phyloP scores from a whole-genome alignment of 2,888 invertebrate genomes.

The Bembecia ichneumoniformis region DNA sequence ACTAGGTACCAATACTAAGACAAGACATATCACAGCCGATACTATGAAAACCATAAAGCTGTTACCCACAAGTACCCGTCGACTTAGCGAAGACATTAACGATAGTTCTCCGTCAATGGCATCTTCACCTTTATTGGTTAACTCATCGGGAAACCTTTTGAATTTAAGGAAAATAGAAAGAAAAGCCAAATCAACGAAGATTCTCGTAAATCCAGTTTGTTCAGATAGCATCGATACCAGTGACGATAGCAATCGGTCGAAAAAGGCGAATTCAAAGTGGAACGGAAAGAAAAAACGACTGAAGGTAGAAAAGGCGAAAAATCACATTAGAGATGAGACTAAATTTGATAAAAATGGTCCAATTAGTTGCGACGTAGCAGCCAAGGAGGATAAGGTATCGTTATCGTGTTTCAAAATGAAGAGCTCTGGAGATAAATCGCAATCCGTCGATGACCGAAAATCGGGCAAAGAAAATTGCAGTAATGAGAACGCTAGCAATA shows the following conservation, averaged over 20 bases:
- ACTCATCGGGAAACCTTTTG: slow-evolving; percentile 46
- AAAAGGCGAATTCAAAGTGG: slow-evolving; percentile 49
- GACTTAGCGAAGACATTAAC: slow-evolving; percentile 40
- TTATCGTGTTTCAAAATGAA: slow-evolving; percentile 67
- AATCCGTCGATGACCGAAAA: slow-evolving; percentile 47
- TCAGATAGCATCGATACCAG: slow-evolving; percentile 54
- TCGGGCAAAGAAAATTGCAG: slow-evolving; percentile 54
- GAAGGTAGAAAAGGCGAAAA: slow-evolving; percentile 36
- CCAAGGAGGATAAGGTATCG: slow-evolving; percentile 55
- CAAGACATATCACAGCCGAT: slow-evolving; percentile 43
- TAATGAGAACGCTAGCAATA: slow-evolving; percentile 59
- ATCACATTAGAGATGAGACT: slow-evolving; percentile 29
- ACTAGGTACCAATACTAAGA: slow-evolving; percentile 52
- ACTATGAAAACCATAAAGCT: slow-evolving; percentile 49
- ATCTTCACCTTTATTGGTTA: slow-evolving; percentile 44
- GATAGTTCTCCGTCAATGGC: slow-evolving; percentile 41
- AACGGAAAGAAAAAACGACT: slow-evolving; percentile 64
- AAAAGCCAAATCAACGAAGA: slow-evolving; percentile 63
- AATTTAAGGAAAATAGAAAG: slow-evolving; percentile 62
- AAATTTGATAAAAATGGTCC: slow-evolving; percentile 43
- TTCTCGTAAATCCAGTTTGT: slow-evolving; percentile 62
- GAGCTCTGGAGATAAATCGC: slow-evolving; percentile 55
- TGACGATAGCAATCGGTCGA: slow-evolving; percentile 56
- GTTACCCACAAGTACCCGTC: slow-evolving; percentile 35
- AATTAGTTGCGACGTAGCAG: slow-evolving; percentile 43